Conservation (phyloP, 2,888 invertebrate genomes). For the Habrosyne pyritoides region DNA sequence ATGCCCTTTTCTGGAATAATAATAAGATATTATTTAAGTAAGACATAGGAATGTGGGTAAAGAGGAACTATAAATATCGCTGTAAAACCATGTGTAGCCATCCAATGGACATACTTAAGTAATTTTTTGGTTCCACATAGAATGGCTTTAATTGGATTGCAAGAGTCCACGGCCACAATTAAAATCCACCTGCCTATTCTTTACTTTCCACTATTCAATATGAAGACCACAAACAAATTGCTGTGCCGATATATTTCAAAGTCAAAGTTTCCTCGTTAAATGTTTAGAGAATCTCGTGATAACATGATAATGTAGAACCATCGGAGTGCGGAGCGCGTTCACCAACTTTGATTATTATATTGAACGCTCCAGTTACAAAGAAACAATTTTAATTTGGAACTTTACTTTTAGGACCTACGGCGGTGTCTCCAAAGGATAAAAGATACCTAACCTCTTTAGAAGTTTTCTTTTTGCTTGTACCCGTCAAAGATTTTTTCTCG, state of each 20-base stretch:
- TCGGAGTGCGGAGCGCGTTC: not conserved
- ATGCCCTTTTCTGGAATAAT: slow-evolving; percentile 87
- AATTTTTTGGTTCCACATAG: too few relatives aligned
- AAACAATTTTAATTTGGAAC: not conserved
- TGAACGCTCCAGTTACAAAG: slow-evolving; percentile 7
- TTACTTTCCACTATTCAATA: slow-evolving; percentile 13
- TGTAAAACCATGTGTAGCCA: too few relatives aligned
- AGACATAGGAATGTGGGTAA: too few relatives aligned
- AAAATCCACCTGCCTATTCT: too few relatives aligned
- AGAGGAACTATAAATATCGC: slow-evolving; percentile 9
- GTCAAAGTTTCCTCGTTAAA: slow-evolving; percentile 8
- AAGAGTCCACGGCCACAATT: too few relatives aligned
- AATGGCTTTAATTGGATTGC: not conserved
- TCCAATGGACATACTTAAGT: too few relatives aligned
- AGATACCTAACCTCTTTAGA: not conserved
- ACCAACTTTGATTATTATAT: slow-evolving; percentile 2
- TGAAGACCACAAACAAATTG: slow-evolving; percentile 2
- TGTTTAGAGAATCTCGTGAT: not conserved
- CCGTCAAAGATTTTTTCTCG: too few relatives aligned
- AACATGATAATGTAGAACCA: not conserved
- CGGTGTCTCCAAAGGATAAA: not conserved
- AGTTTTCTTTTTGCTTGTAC: too few relatives aligned
- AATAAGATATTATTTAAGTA: not conserved
- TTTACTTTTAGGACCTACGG: not conserved
- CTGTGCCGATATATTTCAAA: not conserved